These are phyloP conservation scores for Myotis myotis DNA, from an alignment of 2,797 vertebrate species.

Conservation along the genomic window DNA sequence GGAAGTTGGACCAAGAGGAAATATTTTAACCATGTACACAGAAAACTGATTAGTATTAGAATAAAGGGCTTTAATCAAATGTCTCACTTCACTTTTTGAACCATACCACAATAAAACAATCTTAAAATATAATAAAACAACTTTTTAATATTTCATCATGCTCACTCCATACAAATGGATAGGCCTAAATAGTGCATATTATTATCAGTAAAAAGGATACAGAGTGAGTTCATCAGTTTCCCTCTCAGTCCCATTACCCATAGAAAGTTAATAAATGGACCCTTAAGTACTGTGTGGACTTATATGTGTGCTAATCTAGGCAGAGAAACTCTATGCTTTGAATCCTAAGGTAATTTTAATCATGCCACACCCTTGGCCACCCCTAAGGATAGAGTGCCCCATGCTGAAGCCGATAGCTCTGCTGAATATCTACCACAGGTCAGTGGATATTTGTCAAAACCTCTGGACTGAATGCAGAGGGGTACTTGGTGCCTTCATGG, in stretches of 20 bases:
- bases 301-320: background rate
- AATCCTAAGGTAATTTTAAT: background rate
- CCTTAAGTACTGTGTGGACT: background rate
- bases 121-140: slow-evolving; percentile 28
- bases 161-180: background rate
- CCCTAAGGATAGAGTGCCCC: background rate
- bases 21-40: background rate
- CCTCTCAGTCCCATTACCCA: background rate
- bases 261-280: background rate
- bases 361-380: background rate
- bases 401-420: background rate
- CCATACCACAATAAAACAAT: background rate
- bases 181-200: background rate
- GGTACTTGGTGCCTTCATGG: background rate
- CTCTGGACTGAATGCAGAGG: background rate
- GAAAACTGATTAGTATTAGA: background rate
- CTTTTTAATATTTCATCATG: background rate
- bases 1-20: background rate
- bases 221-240: background rate
- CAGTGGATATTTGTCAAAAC: background rate
- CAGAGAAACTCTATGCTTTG: background rate
- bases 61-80: background rate
- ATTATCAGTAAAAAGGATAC: background rate
- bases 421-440: background rate
- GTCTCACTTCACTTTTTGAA: slow-evolving; percentile 12